Base-by-base conservation (phyloP, 2,888 invertebrate genomes). In the Galeopsomyia nigrocyanea region DNA sequence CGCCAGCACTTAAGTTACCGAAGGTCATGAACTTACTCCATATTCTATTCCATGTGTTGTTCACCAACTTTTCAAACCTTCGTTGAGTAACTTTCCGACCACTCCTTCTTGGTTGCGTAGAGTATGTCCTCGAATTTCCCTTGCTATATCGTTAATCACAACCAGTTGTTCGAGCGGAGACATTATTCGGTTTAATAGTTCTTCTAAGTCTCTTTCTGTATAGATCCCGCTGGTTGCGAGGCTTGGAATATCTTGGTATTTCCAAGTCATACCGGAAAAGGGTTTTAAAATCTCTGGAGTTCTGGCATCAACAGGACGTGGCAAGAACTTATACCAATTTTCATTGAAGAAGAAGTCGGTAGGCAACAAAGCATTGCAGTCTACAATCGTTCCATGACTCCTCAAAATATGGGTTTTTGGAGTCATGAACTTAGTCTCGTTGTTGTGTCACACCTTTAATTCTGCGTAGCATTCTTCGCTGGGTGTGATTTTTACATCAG, bases 401-500 rank as follows among this genome's bases (percentile, higher is more conserved):
- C 51, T 14, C 51, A n/a, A 51, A n/a, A 17, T 51, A 51, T 6
- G n/a, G n/a, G 6, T 51, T 17, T 14, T 51, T n/a, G n/a, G n/a
- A n/a, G n/a, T n/a, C n/a, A n/a, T n/a, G n/a, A n/a, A n/a, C n/a
- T n/a, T n/a, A n/a, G 46, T 9, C 46, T 55, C n/a, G n/a, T 51
- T 51, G n/a, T 51, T 51, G 10, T 17, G 16, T 7, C 10, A 16
- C 10, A 51, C 51, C n/a, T 51, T 13, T n/a, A 47, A 47, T 47
- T 47, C 47, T 7, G 47, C 47, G 13, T 47, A 47, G 13, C 47
- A 47, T 10, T 10, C 7, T 47, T 47, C 47, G 7, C 56, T 7
- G 77, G 73, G 0, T 80, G 76, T 0, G 77, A 67, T 51, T 82
- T 82, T 55, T 79, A 74, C 2, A 82, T 61, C 0, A 83, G 71